Conservation (phyloP, 1,140 invertebrate species). For the Drosophila lowei region DNA sequence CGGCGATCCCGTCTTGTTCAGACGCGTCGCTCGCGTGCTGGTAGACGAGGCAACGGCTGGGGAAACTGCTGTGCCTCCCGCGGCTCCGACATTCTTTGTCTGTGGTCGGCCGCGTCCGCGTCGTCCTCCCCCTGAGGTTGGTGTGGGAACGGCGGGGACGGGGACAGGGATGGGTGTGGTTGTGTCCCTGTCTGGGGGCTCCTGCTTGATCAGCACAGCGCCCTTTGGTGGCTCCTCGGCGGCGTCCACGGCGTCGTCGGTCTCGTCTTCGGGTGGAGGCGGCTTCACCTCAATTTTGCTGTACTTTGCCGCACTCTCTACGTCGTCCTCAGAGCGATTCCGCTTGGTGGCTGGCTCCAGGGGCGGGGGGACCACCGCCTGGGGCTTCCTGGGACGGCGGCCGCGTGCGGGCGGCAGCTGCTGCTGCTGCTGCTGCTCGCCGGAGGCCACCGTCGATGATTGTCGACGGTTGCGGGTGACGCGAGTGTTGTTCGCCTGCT, state of each 20-base stretch:
- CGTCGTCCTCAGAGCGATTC: constrained; percentile 66
- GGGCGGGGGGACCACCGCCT: neutral
- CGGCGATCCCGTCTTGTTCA: constrained; percentile 70
- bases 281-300: constrained; percentile 62
- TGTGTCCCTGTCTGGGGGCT: constrained; percentile 59
- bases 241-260: constrained; percentile 22
- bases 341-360: constrained; percentile 52
- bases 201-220: constrained; percentile 61
- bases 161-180: constrained; percentile 26
- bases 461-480: constrained; percentile 73
- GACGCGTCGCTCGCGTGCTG: constrained; percentile 67
- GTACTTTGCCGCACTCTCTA: constrained; percentile 46
- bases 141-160: constrained; percentile 26
- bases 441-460: constrained; percentile 38
- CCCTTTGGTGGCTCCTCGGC: constrained; percentile 13
- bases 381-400: constrained; percentile 31
- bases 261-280: constrained; percentile 19
- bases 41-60: constrained; percentile 7
- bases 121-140: constrained; percentile 25
- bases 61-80: constrained; percentile 13
- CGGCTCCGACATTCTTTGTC: constrained; percentile 27
- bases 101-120: constrained; percentile 61
- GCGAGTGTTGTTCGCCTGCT: constrained; percentile 67
- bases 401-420: constrained; percentile 28
- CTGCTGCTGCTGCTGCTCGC: constrained; percentile 29